A percentile compares a stretch with the other conserved stretches of the same genome.
Evolutionary conservation across 2,113 vertebrate genomes (phyloP).

Genomic region (Hemiprocne comata): DNA sequence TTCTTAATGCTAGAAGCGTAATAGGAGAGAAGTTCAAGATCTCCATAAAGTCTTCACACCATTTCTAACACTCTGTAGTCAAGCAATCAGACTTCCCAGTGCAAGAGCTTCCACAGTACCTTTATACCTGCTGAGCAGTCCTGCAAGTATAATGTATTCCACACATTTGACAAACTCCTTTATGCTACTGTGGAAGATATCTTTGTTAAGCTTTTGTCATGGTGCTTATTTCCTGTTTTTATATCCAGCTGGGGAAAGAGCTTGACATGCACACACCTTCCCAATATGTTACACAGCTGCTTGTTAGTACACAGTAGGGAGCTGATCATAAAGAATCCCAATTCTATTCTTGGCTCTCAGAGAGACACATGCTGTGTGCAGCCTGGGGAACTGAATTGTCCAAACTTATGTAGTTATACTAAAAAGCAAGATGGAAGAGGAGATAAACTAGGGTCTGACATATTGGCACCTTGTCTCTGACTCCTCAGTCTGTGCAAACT

Average conservation of each 20-base stretch:
- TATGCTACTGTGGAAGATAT: neutral
- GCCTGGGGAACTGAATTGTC: neutral
- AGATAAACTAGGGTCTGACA: neutral
- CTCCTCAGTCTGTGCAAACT: neutral
- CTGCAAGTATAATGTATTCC: neutral
- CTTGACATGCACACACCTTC: slow-evolving; percentile 30
- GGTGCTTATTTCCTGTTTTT: neutral
- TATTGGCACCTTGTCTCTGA: neutral
- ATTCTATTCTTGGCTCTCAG: neutral
- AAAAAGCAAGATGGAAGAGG: neutral
- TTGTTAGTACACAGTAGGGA: slow-evolving; percentile 37
- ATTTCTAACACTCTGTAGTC: neutral
- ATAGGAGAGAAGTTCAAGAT: neutral
- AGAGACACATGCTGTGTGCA: neutral
- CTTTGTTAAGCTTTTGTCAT: neutral
- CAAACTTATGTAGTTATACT: neutral
- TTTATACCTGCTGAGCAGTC: neutral
- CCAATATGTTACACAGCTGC: neutral
- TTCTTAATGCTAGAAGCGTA: neutral
- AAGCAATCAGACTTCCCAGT: neutral
- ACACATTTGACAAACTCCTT: neutral
- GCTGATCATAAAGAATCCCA: slow-evolving; percentile 1
- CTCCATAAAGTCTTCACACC: neutral
- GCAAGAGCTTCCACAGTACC: neutral
- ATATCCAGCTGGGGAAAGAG: neutral